Percentiles rank a stretch among this genome's conserved stretches.
Evolutionary conservation across 2,888 invertebrate genomes (phyloP).

Genomic region (Anarsia innoxiella): DNA sequence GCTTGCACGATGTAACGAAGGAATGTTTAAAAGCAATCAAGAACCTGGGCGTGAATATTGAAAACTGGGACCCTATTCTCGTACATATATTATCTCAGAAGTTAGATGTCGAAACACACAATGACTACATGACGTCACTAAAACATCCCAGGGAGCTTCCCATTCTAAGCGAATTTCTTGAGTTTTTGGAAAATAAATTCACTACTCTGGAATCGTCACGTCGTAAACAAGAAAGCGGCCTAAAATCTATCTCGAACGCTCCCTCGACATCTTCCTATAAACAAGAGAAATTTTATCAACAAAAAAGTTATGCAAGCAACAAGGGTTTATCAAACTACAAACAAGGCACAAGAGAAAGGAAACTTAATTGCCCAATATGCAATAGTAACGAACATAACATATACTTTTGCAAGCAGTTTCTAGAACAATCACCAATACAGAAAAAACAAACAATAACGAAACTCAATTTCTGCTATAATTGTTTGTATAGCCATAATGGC

Average conservation of each 20-base stretch:
- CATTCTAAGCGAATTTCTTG: constrained; percentile 14
- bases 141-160: constrained; percentile 17
- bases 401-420: background rate
- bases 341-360: background rate
- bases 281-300: background rate
- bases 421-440: background rate
- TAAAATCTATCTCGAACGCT: background rate
- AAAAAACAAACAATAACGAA: constrained; percentile 10
- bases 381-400: background rate
- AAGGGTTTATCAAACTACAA: background rate
- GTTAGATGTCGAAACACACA: constrained; percentile 17
- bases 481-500: constrained; percentile 17
- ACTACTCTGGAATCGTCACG: constrained; percentile 16
- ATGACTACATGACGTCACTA: constrained; percentile 16
- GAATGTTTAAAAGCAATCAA: constrained; percentile 22
- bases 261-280: background rate
- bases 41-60: constrained; percentile 16
- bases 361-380: background rate
- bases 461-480: constrained; percentile 17
- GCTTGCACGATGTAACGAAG: background rate
- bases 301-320: background rate
- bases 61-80: constrained; percentile 19
- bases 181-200: constrained; percentile 19
- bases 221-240: constrained; percentile 6
- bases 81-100: constrained; percentile 19